Evolutionary conservation across 2,113 vertebrate species (phyloP).

Genomic region (Dolichallabes microphthalmus): DNA sequence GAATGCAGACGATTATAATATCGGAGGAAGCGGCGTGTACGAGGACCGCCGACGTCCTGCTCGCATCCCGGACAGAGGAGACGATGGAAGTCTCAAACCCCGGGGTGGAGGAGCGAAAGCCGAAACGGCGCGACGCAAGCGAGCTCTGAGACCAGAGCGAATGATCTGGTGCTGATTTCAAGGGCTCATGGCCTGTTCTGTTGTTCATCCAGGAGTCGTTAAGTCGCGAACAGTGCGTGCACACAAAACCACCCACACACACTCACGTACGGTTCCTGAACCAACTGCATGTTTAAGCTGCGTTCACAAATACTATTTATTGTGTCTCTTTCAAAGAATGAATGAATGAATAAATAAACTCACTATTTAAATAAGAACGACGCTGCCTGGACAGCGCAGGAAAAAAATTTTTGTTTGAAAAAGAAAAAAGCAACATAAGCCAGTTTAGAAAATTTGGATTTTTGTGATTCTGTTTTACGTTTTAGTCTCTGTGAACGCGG

Average conservation of each 20-base stretch:
- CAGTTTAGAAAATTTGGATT: background rate
- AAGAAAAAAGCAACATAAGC: background rate
- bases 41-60: constrained; percentile 63
- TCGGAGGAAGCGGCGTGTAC: constrained; percentile 64
- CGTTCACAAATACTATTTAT: background rate
- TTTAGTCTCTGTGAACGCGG: background rate
- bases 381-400: background rate
- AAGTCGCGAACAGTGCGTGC: no score
- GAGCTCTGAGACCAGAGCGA: constrained; percentile 44
- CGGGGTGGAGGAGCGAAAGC: background rate
- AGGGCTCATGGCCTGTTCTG: constrained; percentile 59
- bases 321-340: background rate
- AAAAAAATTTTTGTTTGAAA: background rate
- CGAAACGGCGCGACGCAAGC: background rate
- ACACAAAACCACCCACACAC: background rate
- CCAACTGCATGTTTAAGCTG: background rate
- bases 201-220: constrained; percentile 19
- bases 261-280: background rate
- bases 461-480: no score
- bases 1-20: constrained; percentile 80
- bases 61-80: constrained; percentile 21
- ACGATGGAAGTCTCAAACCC: background rate
- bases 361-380: background rate
- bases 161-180: constrained; percentile 63
- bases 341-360: no score